These are phyloP conservation scores for Haplochromis burtoni DNA, from an alignment of 2,113 vertebrate species.

Conservation along the genomic window DNA sequence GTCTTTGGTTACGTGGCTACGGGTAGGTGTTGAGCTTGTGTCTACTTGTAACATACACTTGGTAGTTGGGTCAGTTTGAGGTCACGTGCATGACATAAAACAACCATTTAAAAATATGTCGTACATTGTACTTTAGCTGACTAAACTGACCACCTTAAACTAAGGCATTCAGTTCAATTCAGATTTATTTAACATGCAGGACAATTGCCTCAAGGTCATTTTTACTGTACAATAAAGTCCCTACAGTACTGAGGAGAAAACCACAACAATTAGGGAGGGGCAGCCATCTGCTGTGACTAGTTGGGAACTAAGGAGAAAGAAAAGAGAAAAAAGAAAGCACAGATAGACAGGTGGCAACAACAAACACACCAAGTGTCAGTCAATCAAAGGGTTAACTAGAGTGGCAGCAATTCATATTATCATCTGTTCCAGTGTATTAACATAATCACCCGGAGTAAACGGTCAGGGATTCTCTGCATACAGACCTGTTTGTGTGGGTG, in stretches of 20 bases:
- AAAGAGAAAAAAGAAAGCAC: not conserved
- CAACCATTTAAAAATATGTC: not conserved
- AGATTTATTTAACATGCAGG: not conserved
- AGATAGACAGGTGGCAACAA: not conserved
- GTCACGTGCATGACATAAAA: not conserved
- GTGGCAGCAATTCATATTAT: not conserved
- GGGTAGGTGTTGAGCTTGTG: not conserved
- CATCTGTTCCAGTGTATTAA: not conserved
- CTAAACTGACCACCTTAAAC: not conserved
- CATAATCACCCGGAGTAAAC: not conserved
- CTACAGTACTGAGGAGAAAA: not conserved
- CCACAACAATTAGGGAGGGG: not conserved
- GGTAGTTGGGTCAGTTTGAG: not conserved
- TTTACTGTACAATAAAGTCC: not conserved
- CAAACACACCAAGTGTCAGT: not conserved
- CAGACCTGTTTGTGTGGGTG: not conserved
- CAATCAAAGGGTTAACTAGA: constrained; percentile 5
- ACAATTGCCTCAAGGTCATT: not conserved
- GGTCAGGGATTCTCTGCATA: not conserved
- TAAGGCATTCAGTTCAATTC: not conserved
- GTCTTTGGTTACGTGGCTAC: not conserved
- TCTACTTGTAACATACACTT: not conserved
- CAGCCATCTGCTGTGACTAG: not conserved
- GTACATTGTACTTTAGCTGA: not conserved
- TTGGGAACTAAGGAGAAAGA: not conserved